Percentiles rank a stretch among this genome's conserved stretches.
These are phyloP conservation scores for Ooceraea biroi DNA, from an alignment of 1,140 invertebrate species.

Conservation along the genomic window DNA sequence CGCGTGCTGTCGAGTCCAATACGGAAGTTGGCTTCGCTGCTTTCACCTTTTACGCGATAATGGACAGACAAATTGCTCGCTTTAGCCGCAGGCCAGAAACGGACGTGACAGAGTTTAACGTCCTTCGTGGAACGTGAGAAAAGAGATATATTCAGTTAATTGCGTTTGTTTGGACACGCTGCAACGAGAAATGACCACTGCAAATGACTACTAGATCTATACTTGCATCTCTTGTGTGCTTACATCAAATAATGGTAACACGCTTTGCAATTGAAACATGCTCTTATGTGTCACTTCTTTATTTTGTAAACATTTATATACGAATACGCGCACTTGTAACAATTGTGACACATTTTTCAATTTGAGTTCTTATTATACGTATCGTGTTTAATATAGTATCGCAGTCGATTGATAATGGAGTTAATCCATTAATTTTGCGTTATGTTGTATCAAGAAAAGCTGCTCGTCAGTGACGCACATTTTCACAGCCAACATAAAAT, in stretches of 20 bases:
- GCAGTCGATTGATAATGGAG: not conserved
- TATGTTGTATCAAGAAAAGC: not conserved
- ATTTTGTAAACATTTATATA: too few relatives aligned
- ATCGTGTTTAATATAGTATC: not conserved
- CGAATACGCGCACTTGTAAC: too few relatives aligned
- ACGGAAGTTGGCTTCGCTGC: constrained; percentile 33
- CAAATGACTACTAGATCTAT: not conserved
- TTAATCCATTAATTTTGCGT: not conserved
- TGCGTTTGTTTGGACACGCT: not conserved
- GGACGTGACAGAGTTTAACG: constrained; percentile 46
- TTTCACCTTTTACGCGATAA: constrained; percentile 51
- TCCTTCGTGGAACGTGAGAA: constrained; percentile 18
- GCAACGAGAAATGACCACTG: not conserved
- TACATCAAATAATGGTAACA: not conserved
- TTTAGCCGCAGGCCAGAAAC: constrained; percentile 48
- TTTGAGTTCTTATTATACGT: too few relatives aligned
- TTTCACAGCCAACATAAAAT: constrained; percentile 7
- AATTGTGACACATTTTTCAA: too few relatives aligned
- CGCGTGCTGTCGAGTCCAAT: constrained; percentile 6
- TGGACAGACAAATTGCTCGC: constrained; percentile 61
- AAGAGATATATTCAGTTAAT: constrained; percentile 37
- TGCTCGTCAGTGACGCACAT: not conserved
- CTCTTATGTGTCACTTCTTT: too few relatives aligned
- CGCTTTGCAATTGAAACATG: too few relatives aligned
- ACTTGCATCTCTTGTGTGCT: not conserved